A percentile compares a stretch with the other conserved stretches of the same genome.
Evolutionary conservation across 2,113 vertebrate genomes (phyloP).

Genomic region (Suricata suricatta): DNA sequence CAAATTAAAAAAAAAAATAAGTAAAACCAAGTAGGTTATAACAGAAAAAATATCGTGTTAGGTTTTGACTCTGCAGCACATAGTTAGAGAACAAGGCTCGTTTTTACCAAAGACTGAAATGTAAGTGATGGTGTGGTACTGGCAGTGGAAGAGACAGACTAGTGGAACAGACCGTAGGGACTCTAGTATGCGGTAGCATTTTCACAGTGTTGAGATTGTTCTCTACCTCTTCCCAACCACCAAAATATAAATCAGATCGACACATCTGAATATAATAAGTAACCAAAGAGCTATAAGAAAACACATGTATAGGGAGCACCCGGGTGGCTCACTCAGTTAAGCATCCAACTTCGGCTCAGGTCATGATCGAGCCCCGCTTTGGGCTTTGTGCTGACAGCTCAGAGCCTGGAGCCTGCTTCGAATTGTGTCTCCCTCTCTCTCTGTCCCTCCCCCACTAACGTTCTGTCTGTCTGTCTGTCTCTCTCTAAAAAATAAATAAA

Average conservation of each 20-base stretch:
- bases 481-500: no score
- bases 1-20: constrained; percentile 32
- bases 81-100: background rate
- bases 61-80: background rate
- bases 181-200: background rate
- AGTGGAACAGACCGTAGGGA: background rate
- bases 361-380: no score
- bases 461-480: no score
- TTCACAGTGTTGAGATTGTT: background rate
- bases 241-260: constrained; percentile 20
- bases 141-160: background rate
- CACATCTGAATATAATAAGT: background rate
- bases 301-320: background rate
- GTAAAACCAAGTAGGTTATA: background rate
- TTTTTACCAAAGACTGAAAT: constrained; percentile 19
- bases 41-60: constrained; percentile 37
- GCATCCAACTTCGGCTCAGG: no score
- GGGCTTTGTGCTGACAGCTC: no score
- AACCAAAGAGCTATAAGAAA: background rate
- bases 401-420: no score
- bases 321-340: no score
- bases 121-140: background rate
- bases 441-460: no score
- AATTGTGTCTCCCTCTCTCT: no score
- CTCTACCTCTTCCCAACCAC: background rate